Evolutionary conservation across 2,113 vertebrate species (phyloP), one percentile per base, ranked within the genome.

Genomic region (Phrynosoma platyrhinos): DNA sequence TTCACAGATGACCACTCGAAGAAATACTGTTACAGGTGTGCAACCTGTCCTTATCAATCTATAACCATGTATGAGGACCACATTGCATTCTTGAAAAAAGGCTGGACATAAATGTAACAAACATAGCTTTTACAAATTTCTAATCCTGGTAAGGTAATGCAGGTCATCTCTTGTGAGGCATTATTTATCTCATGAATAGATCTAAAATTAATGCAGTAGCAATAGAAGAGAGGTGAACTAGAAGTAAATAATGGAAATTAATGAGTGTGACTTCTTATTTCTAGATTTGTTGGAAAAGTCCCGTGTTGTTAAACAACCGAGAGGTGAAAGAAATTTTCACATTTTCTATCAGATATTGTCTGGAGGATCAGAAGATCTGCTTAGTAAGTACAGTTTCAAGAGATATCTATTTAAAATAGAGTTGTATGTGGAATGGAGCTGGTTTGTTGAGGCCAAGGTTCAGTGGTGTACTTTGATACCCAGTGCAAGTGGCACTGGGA

Each of bases 271-370:
- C 36, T 89, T 82, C 36, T 89, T 84, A 5, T 89, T 82, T 93
- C 90, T 92, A 99, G 99, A 99, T 97, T 98, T 99, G 30, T 94
- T 99, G 72, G 99, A 99, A 96, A 99, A 99, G 90, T 98, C 98
- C 62, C 97, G 99, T 72, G 99, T 99, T 88, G 98, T 99, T 53
- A 99, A 99, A 90, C 99, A 99, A 95, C 98, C 98, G 8, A 96
- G 98, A 93, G 98, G 98, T n/a, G 99, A 99, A 97, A 98, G 98
- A 94, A 99, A 99, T 94, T 99, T 99, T 95, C 99, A 99, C 87
- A 88, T 99, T 95, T 99, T 99, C 95, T 99, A 99, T 94, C 99
- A 99, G 95, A 98, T 99, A 85, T 90, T 99, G 90, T 99, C 98
- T 30, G 99, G 99, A 81, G 98, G 98, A 76, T 98, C 99, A 0